Evolutionary conservation across 1,140 invertebrate genomes (phyloP).

Genomic region (Nymphalis io): DNA sequence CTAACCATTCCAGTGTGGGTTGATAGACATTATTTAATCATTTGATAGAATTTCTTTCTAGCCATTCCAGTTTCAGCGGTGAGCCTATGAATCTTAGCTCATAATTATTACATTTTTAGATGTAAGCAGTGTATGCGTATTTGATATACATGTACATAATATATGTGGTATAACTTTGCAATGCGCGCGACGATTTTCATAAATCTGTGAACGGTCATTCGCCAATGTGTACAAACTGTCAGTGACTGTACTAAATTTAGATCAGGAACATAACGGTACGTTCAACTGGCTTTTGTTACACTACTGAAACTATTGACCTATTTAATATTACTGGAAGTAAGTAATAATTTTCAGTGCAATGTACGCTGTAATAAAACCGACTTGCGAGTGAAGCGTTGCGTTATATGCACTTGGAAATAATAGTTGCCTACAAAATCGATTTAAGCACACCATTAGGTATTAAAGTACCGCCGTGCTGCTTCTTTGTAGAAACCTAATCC

Average conservation of each 20-base stretch:
- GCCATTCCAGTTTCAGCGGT: too few relatives aligned
- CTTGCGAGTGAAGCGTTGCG: slow-evolving; percentile 49
- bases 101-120: too few relatives aligned
- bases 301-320: slow-evolving; percentile 80
- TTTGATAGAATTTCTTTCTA: too few relatives aligned
- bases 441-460: slow-evolving; percentile 4
- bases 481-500: too few relatives aligned
- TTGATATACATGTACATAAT: too few relatives aligned
- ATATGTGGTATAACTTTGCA: too few relatives aligned
- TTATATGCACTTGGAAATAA: slow-evolving; percentile 7
- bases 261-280: slow-evolving; percentile 58
- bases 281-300: slow-evolving; percentile 76
- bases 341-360: slow-evolving; percentile 77
- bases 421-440: slow-evolving; percentile 5
- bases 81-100: too few relatives aligned
- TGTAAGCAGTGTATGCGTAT: too few relatives aligned
- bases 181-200: background rate
- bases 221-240: slow-evolving; percentile 31
- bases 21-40: too few relatives aligned
- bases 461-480: background rate
- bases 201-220: slow-evolving; percentile 7
- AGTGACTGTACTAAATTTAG: slow-evolving; percentile 65
- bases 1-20: too few relatives aligned
- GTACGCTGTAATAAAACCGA: slow-evolving; percentile 66
- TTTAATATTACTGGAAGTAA: slow-evolving; percentile 78